Conservation (phyloP, 2,888 invertebrate species). For the Diarsia rubi region DNA sequence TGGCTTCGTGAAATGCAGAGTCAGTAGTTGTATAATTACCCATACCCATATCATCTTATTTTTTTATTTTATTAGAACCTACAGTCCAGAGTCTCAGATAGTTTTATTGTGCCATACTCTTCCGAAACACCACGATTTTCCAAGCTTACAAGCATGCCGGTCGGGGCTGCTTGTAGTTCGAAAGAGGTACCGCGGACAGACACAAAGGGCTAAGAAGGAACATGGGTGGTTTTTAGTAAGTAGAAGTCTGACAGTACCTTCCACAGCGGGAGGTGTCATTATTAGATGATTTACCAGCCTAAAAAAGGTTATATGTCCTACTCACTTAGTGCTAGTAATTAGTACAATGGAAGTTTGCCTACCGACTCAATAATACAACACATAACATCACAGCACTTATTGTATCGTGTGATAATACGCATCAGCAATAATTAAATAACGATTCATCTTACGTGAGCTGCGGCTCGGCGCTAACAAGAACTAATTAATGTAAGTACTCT, state of each 20-base stretch:
- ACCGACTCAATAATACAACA: background rate
- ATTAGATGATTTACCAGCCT: no score
- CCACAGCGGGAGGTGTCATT: no score
- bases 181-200: no score
- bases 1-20: no score
- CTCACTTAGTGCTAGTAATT: background rate
- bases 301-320: background rate
- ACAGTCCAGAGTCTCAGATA: no score
- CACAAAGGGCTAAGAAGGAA: no score
- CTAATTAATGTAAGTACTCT: constrained; percentile 39
- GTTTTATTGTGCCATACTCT: background rate
- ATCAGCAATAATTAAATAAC: constrained; percentile 57
- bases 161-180: no score
- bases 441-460: constrained; percentile 44
- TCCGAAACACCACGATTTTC: background rate
- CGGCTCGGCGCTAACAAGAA: constrained; percentile 30
- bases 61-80: no score
- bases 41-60: no score
- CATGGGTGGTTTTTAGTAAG: no score
- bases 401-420: constrained; percentile 4
- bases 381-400: background rate
- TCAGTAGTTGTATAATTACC: no score
- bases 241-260: no score
- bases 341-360: background rate
- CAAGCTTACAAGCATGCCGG: background rate